Evolutionary conservation across 2,888 invertebrate genomes (phyloP), one percentile per base, ranked within the genome.

Genomic region (Taenaris catops): DNA sequence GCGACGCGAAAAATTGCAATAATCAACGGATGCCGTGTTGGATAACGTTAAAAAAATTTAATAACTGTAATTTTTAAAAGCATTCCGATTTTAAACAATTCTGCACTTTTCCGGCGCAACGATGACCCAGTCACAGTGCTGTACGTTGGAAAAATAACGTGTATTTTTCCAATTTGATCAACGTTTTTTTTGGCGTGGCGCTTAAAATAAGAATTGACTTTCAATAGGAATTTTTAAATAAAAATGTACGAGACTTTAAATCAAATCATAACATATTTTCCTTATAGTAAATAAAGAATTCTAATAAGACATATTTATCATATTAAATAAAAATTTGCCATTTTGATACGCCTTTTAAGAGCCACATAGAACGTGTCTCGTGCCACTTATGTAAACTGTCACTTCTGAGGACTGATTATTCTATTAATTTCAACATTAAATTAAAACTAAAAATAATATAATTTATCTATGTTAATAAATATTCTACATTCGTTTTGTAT

Each of bases 1-100:
- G 46, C 62, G 65, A 69, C 65, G 68, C 63, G 72, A 68, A 79
- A 79, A 79, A 79, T 72, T 73, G 68, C 67, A 73, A 75, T 74
- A 78, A 76, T 79, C 71, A 69, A 68, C 68, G 63, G 55, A 60
- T 55, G 53, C 55, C 60, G 55, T 56, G 61, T 60, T 61, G 63
- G 62, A 63, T 63, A 64, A 63, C 60, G 56, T 55, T 59, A 48
- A 60, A 31, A 34, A 18, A 19, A 19, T 4, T 54, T 59, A 48
- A 60, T 26, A 29, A 70, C 72, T 65, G 67, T 71, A 67, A 71
- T 72, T 65, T 71, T 67, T 62, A 56, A 57, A 62, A 64, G 53
- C 51, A 38, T 41, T 47, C 46, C 50, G 49, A 55, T 48, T 56
- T 51, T 20, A 47, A 49, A 41, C 54, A 49, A 50, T 53, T 54